Base-by-base conservation (phyloP, 2,888 invertebrate genomes). In the Rhagophthalmus giganteus region DNA sequence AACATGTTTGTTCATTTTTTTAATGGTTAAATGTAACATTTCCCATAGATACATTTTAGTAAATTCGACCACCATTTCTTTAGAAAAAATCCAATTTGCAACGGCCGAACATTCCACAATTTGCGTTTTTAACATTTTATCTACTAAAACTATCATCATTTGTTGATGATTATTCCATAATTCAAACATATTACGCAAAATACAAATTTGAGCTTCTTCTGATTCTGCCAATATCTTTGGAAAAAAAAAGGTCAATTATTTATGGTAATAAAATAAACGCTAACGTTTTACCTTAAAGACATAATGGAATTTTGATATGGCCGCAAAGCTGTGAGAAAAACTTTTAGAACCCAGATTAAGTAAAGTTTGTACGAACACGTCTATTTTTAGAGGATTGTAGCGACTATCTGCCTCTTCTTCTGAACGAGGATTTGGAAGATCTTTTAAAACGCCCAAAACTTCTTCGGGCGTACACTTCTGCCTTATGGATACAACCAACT, bases 281-380 rank as follows among this genome's bases (percentile, higher is more conserved):
- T 78, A 70, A 31, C 53, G 34, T 24, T 32, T 10, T 63, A 90
- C 91, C 81, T 92, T 91, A 67, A 93, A 91, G 1, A 93, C 93
- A 70, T 88, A 85, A 74, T 91, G 90, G 68, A 91, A 98, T 80
- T 97, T 98, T 28, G 95, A 94, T 58, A 99, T 90, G n/a, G 96
- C 98, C 3, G 98, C 95, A 75, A 98, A 97, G 63, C 95, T 94
- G 71, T 99, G 99, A 51, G 96, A 96, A 73, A 98, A 95, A 63
- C 97, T 96, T 76, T 98, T 99, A 38, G 91, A 90, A 24, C 96
- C 98, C 48, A 97, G 79, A 72, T 94, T 90, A 2, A 99, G 80
- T 38, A 99, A 74, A 0, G 94, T 94, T 70, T 96, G 94, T n/a
- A 94, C 92, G 70, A 97, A 97, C 0, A 98, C 93, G 69, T 97